Evolutionary conservation across 2,797 vertebrate genomes (phyloP).

Genomic region (Phoebastria nigripes): DNA sequence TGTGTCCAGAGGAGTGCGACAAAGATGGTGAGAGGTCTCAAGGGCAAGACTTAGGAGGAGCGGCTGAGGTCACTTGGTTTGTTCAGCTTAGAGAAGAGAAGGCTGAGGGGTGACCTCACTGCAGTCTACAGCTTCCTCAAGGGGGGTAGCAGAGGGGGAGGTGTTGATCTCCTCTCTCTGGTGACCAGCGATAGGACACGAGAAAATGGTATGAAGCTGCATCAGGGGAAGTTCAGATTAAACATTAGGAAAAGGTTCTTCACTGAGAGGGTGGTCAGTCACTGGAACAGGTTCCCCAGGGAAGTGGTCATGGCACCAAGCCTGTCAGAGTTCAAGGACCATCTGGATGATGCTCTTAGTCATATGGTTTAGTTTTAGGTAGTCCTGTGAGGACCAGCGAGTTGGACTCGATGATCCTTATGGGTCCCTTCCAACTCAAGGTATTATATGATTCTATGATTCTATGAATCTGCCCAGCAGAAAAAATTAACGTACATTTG

Average conservation of each 20-base stretch:
- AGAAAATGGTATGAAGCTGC: not conserved
- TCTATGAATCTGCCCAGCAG: not conserved
- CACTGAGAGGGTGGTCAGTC: not conserved
- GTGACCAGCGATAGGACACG: fast-evolving
- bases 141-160: fast-evolving
- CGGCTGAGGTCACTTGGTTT: not conserved
- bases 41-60: not conserved
- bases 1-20: not conserved
- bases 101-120: not conserved
- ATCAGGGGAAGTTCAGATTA: not conserved
- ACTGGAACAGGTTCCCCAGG: not conserved
- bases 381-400: not conserved
- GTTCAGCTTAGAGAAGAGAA: not conserved
- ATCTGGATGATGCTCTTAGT: not conserved
- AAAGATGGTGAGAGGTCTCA: not conserved
- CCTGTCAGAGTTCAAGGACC: not conserved
- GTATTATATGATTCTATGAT: not conserved
- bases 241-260: not conserved
- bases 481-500: not conserved
- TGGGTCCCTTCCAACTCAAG: not conserved
- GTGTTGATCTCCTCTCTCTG: not conserved
- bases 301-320: too few relatives aligned
- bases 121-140: not conserved
- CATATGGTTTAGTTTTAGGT: not conserved
- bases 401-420: not conserved